Percentiles rank a stretch among this genome's conserved stretches.
These are phyloP conservation scores for Eurytemora carolleeae DNA, from an alignment of 1,140 invertebrate species.

Conservation along the genomic window DNA sequence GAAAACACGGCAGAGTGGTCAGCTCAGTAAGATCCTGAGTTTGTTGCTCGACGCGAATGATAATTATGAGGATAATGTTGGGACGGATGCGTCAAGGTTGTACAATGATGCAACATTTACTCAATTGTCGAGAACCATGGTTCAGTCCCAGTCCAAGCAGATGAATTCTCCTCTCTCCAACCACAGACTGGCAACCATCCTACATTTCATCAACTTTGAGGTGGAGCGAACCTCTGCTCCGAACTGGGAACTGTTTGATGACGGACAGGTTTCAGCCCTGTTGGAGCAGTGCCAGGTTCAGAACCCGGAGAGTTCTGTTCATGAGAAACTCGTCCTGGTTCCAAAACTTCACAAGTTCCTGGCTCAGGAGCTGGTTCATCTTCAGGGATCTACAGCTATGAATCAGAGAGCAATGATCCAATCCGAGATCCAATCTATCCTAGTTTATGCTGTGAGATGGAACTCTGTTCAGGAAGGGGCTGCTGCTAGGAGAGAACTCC, in stretches of 20 bases:
- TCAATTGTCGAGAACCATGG: not conserved
- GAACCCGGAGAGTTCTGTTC: not conserved
- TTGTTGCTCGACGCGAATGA: not conserved
- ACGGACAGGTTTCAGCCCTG: conserved; percentile 3
- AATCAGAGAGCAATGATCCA: conserved; percentile 9
- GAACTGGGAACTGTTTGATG: conserved; percentile 13
- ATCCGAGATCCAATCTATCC: not conserved
- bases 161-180: not conserved
- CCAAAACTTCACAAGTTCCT: conserved; percentile 4
- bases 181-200: not conserved
- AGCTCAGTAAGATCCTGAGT: not conserved
- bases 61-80: not conserved
- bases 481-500: not conserved
- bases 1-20: not conserved
- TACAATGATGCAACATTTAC: not conserved
- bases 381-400: conserved; percentile 4
- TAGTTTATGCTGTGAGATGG: conserved; percentile 10
- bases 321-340: conserved; percentile 5
- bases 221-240: not conserved
- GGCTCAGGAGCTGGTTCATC: conserved; percentile 2
- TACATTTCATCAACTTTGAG: not conserved
- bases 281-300: conserved; percentile 3
- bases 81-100: not conserved
- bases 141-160: not conserved
- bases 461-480: conserved; percentile 8